Evolutionary conservation across 1,140 invertebrate genomes (phyloP).

Genomic region (Mactra quadrangularis): DNA sequence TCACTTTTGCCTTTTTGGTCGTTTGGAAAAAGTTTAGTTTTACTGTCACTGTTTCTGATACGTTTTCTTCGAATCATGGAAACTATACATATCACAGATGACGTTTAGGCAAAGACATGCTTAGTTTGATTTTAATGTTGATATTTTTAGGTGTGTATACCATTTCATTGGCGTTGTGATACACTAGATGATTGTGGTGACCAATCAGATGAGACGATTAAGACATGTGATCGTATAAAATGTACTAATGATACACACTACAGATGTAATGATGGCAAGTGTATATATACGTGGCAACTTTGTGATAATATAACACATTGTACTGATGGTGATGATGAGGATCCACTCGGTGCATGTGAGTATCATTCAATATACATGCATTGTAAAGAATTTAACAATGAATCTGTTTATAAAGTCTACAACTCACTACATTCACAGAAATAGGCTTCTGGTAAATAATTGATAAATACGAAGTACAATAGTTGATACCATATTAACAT

Average conservation of each 20-base stretch:
- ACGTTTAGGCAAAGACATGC: no score
- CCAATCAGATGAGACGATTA: constrained; percentile 95
- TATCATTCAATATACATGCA: neutral
- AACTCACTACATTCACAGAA: neutral
- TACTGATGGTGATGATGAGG: constrained; percentile 95
- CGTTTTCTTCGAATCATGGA: no score
- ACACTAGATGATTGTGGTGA: constrained; percentile 96
- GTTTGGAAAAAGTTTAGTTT: no score
- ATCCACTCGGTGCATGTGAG: neutral
- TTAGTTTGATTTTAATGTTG: no score
- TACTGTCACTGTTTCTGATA: no score
- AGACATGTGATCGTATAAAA: constrained; percentile 90
- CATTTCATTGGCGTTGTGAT: constrained; percentile 78
- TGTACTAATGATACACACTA: constrained; percentile 87
- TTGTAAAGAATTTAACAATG: neutral
- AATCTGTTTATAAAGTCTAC: neutral
- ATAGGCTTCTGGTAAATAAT: no score
- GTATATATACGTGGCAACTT: constrained; percentile 92
- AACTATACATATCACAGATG: no score
- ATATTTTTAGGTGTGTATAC: constrained; percentile 77
- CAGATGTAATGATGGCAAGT: constrained; percentile 85
- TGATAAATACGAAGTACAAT: no score
- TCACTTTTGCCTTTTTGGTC: no score
- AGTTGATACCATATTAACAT: no score
- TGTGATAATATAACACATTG: constrained; percentile 95